Evolutionary conservation across 2,113 vertebrate species (phyloP).

Genomic region (Eptesicus fuscus): DNA sequence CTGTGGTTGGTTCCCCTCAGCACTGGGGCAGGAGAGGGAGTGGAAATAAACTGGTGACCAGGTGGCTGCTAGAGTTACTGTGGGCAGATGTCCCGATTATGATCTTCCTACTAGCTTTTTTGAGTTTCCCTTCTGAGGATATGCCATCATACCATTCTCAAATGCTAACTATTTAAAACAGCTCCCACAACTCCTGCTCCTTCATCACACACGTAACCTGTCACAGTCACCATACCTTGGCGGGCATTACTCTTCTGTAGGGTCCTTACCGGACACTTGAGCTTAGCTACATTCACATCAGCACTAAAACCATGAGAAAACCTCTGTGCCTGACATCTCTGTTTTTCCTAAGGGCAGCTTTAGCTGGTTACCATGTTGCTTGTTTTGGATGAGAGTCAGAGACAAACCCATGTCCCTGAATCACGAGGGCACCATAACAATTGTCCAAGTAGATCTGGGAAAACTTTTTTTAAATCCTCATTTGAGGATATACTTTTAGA

Average conservation of each 20-base stretch:
- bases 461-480: too few relatives aligned
- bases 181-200: background rate
- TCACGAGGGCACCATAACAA: background rate
- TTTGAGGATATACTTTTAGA: background rate
- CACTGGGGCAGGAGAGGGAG: fast-evolving
- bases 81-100: background rate
- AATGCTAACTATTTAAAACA: background rate
- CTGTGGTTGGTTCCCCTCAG: fast-evolving
- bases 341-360: background rate
- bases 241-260: background rate
- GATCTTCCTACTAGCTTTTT: background rate
- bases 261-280: background rate
- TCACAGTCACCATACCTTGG: background rate
- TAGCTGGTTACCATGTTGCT: background rate
- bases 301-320: background rate
- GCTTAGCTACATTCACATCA: background rate
- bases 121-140: background rate
- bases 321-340: background rate
- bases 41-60: background rate
- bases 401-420: background rate
- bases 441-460: background rate
- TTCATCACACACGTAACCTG: background rate
- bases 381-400: background rate
- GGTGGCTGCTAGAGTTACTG: background rate
- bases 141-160: background rate